A percentile compares a stretch with the other conserved stretches of the same genome.
phyloP scores from a whole-genome alignment of 2,113 vertebrate species.

The Pterophyllum scalare region DNA sequence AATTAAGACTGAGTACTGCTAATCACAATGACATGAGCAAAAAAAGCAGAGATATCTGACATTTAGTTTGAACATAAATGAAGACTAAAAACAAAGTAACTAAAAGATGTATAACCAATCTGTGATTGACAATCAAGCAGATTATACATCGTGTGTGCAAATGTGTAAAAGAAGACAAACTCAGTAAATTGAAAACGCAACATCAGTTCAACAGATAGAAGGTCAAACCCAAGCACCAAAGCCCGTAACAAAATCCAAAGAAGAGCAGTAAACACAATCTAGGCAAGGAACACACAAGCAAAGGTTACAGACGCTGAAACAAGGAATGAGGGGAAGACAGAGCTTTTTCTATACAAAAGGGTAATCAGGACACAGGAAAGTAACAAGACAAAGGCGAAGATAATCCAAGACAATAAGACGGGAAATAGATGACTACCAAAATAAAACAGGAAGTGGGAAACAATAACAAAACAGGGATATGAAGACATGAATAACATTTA shows the following conservation, averaged over 20 bases:
- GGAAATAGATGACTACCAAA: background rate
- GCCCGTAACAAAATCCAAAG: background rate
- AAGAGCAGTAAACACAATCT: too few relatives aligned
- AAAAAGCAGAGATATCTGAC: background rate
- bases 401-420: background rate
- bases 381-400: background rate
- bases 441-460: too few relatives aligned
- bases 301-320: background rate
- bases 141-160: background rate
- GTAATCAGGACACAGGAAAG: background rate
- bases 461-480: too few relatives aligned
- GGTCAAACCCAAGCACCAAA: background rate
- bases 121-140: background rate
- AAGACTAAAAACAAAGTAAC: background rate
- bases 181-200: background rate
- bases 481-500: too few relatives aligned
- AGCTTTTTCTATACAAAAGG: background rate
- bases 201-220: background rate
- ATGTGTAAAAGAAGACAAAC: background rate
- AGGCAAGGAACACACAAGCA: background rate
- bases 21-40: slow-evolving; percentile 18
- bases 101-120: background rate
- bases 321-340: background rate
- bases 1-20: slow-evolving; percentile 37
- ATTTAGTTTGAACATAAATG: background rate